Conservation (phyloP, 1,140 invertebrate genomes). For the Varroa destructor region DNA sequence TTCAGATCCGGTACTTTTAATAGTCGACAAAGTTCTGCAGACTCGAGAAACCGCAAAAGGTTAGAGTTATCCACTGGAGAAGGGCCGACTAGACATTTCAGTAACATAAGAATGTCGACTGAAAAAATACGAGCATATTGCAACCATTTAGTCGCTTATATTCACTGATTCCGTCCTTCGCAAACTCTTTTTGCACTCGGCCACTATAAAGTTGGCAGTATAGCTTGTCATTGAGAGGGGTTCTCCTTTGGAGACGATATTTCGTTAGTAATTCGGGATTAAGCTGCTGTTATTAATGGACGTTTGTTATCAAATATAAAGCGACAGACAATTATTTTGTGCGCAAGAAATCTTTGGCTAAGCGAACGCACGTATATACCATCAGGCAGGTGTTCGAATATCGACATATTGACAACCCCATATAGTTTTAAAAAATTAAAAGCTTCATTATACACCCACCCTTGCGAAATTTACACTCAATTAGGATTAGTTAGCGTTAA, state of each 20-base stretch:
- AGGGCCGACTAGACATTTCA: not conserved
- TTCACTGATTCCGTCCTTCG: not conserved
- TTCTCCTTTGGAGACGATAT: not conserved
- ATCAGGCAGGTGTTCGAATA: too few relatives aligned
- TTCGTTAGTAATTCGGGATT: not conserved
- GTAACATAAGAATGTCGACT: constrained; percentile 1
- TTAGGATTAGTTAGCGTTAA: too few relatives aligned
- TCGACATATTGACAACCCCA: too few relatives aligned
- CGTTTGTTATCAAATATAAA: not conserved
- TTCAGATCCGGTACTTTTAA: not conserved
- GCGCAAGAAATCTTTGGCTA: too few relatives aligned
- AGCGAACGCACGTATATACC: too few relatives aligned
- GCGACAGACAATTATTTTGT: too few relatives aligned
- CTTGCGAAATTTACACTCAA: too few relatives aligned
- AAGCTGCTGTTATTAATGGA: not conserved
- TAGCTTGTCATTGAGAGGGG: not conserved
- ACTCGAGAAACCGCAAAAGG: not conserved
- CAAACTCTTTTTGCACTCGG: not conserved
- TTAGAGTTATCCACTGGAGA: not conserved
- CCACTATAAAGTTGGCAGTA: not conserved
- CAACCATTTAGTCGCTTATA: not conserved
- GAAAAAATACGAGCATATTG: not conserved
- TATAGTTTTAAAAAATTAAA: too few relatives aligned
- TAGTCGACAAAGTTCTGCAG: not conserved
- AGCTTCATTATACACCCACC: too few relatives aligned